Percentiles rank a stretch among this genome's conserved stretches.
Conservation (phyloP, 2,797 vertebrate genomes). For the Distichodus sexfasciatus region DNA sequence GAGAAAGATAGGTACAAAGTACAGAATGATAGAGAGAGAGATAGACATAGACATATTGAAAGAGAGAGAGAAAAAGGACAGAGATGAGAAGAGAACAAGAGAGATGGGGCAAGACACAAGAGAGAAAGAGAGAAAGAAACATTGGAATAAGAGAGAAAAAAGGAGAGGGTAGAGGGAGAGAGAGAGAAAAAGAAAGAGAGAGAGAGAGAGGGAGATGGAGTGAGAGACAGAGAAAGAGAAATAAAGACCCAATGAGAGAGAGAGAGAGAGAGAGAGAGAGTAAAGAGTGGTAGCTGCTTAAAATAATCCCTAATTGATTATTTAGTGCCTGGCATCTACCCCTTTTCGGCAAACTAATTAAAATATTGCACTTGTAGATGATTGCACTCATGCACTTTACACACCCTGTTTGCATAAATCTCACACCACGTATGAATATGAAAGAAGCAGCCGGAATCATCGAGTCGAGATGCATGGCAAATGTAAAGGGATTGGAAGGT, state of each 20-base stretch:
- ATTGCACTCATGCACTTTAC: conserved; percentile 32
- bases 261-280: not conserved
- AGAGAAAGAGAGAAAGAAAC: not conserved
- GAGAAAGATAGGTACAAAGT: no score
- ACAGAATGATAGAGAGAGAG: no score
- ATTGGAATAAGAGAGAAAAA: not conserved
- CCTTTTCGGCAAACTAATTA: conserved; percentile 47
- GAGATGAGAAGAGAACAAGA: no score
- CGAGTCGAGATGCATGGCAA: not conserved
- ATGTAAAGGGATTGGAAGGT: not conserved
- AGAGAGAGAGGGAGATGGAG: not conserved
- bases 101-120: no score
- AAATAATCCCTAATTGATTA: conserved; percentile 49
- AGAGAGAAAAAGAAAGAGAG: not conserved
- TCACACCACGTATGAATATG: conserved; percentile 36
- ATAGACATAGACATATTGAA: no score
- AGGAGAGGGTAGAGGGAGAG: not conserved
- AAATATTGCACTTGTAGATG: conserved; percentile 38
- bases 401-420: conserved; percentile 49
- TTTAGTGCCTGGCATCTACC: conserved; percentile 27
- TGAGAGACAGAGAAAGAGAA: not conserved
- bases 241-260: not conserved
- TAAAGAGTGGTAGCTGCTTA: conserved; percentile 4
- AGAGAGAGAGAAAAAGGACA: no score
- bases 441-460: not conserved